Evolutionary conservation across 2,888 invertebrate species (phyloP).

Genomic region (Cataglyphis albicans): DNA sequence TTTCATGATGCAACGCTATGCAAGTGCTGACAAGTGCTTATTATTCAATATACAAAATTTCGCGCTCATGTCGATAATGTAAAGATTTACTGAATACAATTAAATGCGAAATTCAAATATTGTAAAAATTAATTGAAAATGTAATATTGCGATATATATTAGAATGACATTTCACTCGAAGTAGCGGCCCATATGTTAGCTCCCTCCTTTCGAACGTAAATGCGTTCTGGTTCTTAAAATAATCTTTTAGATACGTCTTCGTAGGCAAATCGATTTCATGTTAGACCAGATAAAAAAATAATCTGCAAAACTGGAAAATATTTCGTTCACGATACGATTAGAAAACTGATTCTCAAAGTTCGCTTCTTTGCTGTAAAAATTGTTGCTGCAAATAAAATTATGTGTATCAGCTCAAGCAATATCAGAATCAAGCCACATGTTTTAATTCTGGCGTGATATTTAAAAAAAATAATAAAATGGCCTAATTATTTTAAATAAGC

Average conservation of each 20-base stretch:
- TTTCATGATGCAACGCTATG: constrained; percentile 38
- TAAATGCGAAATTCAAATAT: not conserved
- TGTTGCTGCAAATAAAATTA: not conserved
- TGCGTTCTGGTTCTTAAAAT: constrained; percentile 43
- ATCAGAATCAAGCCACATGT: not conserved
- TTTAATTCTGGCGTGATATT: not conserved
- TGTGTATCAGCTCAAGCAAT: not conserved
- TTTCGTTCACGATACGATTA: not conserved
- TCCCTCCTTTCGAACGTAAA: not conserved
- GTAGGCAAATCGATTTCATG: constrained; percentile 8
- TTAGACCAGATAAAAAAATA: not conserved
- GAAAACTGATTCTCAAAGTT: not conserved
- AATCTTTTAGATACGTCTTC: not conserved
- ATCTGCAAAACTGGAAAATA: not conserved
- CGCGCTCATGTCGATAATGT: no score
- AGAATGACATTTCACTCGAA: not conserved
- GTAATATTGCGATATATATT: not conserved
- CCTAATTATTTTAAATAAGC: not conserved
- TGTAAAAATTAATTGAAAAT: constrained; percentile 3
- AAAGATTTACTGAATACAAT: not conserved
- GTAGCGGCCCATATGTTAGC: not conserved
- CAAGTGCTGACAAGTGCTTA: constrained; percentile 3
- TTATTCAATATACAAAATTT: not conserved
- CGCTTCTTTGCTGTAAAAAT: not conserved
- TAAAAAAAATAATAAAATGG: not conserved